Conservation (phyloP, 1,140 invertebrate genomes). For the Drosophila biarmipes region DNA sequence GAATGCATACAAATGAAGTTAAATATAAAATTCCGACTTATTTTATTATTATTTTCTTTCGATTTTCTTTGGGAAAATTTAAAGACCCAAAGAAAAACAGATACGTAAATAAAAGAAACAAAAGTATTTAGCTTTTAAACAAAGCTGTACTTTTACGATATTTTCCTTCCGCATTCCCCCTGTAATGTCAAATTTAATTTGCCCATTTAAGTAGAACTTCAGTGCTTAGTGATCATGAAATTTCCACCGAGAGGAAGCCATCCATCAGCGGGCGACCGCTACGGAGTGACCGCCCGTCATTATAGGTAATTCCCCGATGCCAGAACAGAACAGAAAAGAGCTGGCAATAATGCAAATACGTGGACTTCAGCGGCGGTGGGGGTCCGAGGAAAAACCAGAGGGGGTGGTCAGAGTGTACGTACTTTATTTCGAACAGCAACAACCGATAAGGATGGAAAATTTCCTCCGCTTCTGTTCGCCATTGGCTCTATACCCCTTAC, state of each 20-base stretch:
- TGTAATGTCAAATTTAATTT: slow-evolving; percentile 37
- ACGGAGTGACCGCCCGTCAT: slow-evolving; percentile 43
- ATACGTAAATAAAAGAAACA: background rate
- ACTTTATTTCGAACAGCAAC: slow-evolving; percentile 30
- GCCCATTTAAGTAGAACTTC: slow-evolving; percentile 25
- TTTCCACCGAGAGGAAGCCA: slow-evolving; percentile 34
- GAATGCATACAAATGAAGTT: slow-evolving; percentile 7
- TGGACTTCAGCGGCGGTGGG: slow-evolving; percentile 1
- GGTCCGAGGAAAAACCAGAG: background rate
- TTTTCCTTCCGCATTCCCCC: background rate
- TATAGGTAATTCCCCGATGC: slow-evolving; percentile 51
- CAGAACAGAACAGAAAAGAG: slow-evolving; percentile 12
- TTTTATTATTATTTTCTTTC: slow-evolving; percentile 7
- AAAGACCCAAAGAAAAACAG: background rate
- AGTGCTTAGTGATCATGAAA: slow-evolving; percentile 40
- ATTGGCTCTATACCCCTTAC: too few relatives aligned
- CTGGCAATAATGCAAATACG: slow-evolving; percentile 51
- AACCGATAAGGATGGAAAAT: slow-evolving; percentile 59
- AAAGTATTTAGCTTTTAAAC: slow-evolving; percentile 17
- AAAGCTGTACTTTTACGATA: slow-evolving; percentile 6
- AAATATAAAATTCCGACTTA: background rate
- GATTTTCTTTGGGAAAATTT: background rate
- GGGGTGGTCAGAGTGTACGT: background rate
- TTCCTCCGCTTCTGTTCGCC: slow-evolving; percentile 26
- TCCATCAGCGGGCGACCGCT: slow-evolving; percentile 26